Base-by-base conservation (phyloP, 2,888 invertebrate species). In the Eucera pruinosa region DNA sequence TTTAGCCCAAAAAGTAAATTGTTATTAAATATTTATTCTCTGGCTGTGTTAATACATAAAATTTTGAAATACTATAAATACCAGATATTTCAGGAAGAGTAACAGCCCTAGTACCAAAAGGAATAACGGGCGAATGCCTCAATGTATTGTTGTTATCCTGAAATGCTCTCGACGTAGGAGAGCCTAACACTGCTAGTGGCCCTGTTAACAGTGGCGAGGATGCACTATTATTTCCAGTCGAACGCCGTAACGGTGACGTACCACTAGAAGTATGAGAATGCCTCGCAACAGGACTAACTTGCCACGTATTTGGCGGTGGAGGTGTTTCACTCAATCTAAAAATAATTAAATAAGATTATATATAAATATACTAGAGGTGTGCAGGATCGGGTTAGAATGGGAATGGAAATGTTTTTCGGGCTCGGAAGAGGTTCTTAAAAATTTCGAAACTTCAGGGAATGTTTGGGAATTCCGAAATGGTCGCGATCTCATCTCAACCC, bases 281-380 rank as follows among this genome's bases (percentile, higher is more conserved):
- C 88, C 85, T 91, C 84, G 93, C 93, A 33, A 96, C 96, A 20
- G 96, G 97, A 71, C 97, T 97, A 45, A 97, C 96, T 89, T 96
- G 96, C 97, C 97, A 97, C 82, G 96, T 95, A 87, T 95, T 95
- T 61, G 97, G 96, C 18, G 96, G 96, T 48, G 95, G 95, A 23
- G 96, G 95, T n/a, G 96, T 95, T 90, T 95, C 95, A 69, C 95
- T 95, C 58, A 93, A 86, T 66, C 92, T 92, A 36, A 79, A 57
- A 64, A 15, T 15, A 30, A 39, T 70, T 15, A 67, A 72, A 66
- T 60, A 41, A 30, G 9, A 60, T 39, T 15, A 20, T 30, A 23
- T 9, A 18, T 20, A 36, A 9, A 36, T 45, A 4, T n/a, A 2
- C 0, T 13, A 47, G n/a, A n/a, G n/a, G n/a, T n/a, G n/a, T n/a